Base-by-base conservation (phyloP, 2,113 vertebrate genomes). In the Vidua chalybeata region DNA sequence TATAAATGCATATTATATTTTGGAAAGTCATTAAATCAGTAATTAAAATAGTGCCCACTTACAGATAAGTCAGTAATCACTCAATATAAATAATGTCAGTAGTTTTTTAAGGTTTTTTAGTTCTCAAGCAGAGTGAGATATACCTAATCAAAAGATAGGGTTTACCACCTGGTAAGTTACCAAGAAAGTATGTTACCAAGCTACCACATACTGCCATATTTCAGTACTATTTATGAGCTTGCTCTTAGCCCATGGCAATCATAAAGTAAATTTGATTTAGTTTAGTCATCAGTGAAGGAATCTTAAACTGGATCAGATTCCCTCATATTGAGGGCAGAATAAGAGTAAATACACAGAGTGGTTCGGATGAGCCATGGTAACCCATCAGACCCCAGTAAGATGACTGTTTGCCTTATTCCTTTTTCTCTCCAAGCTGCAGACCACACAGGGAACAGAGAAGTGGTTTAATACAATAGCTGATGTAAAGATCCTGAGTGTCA, bases 341-440 rank as follows among this genome's bases (percentile, higher is more conserved):
- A 62, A 73, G 21, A 19, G 37, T 51, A 66, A 86, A 80, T 54
- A 28, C 8, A 11, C 33, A 13, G 5, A 24, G 22, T 21, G 28
- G 10, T 56, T 76, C 4, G 3, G 24, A 14, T 41, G 54, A 66
- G 55, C 71, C 0, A 0, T 11, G 22, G 20, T 68, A 35, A 59
- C 33, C 41, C 56, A 23, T 64, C 33, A 75, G 56, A 75, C 23
- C 15, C 37, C 39, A 66, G 19, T 20, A 51, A 85, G 20, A 39
- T 27, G 56, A 35, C 19, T 19, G 5, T 35, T 19, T 45, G 15
- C 46, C 24, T 69, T 77, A 20, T 45, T 58, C 18, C 11, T 78
- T 61, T n/a, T 28, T n/a, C 37, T 85, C 46, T 84, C 30, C 59
- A 46, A 22, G 51, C 5, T 69, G 39, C 16, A 88, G 48, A 55